A percentile compares a stretch with the other conserved stretches of the same genome.
Conservation (phyloP, 2,113 vertebrate species). For the Baryphthengus martii region DNA sequence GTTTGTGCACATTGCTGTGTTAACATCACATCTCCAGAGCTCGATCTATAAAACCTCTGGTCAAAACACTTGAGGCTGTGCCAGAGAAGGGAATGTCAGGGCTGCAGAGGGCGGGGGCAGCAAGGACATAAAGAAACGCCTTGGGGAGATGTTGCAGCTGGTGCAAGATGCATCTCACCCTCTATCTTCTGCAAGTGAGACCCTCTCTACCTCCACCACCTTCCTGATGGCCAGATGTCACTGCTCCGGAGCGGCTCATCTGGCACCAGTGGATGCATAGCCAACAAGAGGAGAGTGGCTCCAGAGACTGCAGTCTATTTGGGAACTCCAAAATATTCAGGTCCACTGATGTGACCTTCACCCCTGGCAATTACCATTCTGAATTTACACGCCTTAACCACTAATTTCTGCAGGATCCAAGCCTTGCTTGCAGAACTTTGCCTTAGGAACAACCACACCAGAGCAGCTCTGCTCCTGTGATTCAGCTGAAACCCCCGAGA, state of each 20-base stretch:
- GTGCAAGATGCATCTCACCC: too few species aligned
- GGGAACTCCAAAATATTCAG: not conserved
- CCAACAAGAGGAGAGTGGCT: not conserved
- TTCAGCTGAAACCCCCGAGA: not conserved
- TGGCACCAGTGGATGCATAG: rapidly evolving
- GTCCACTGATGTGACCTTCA: not conserved
- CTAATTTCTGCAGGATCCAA: not conserved
- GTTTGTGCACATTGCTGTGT: not conserved
- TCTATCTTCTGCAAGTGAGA: not conserved
- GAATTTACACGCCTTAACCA: too few species aligned
- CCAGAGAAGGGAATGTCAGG: not conserved
- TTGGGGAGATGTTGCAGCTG: not conserved
- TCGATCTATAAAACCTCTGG: not conserved
- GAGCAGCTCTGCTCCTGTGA: rapidly evolving
- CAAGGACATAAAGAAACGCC: rapidly evolving
- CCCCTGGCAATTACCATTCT: rapidly evolving
- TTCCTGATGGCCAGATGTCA: not conserved
- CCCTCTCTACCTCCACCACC: not conserved
- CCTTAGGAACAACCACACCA: not conserved
- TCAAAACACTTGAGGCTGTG: not conserved
- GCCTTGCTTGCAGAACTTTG: rapidly evolving
- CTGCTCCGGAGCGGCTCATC: rapidly evolving
- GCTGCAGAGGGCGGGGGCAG: not conserved
- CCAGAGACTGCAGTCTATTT: not conserved
- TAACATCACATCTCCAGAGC: not conserved